phyloP scores from a whole-genome alignment of 2,888 invertebrate species.

The Theretra japonica region DNA sequence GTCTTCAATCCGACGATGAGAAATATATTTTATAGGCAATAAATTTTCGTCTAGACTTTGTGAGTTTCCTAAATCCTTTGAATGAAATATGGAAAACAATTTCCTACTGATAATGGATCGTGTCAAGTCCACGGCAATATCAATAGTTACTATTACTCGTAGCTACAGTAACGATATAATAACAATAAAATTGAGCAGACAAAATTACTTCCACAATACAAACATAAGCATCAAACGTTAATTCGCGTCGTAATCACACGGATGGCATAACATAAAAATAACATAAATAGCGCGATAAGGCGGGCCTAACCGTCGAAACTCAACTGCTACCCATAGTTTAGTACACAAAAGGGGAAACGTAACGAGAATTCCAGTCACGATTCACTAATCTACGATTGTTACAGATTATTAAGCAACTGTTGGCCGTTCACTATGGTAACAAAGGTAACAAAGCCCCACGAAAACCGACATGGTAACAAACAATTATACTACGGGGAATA shows the following conservation, averaged over 20 bases:
- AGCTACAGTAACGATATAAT: slow-evolving; percentile 69
- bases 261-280: slow-evolving; percentile 52
- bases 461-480: slow-evolving; percentile 52
- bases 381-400: slow-evolving; percentile 61
- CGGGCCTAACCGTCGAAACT: slow-evolving; percentile 45
- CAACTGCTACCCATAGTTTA: slow-evolving; percentile 39
- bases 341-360: slow-evolving; percentile 37
- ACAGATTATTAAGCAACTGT: slow-evolving; percentile 63
- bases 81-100: neutral
- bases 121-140: slow-evolving; percentile 8
- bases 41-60: slow-evolving; percentile 21
- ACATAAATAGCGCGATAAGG: slow-evolving; percentile 48
- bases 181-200: slow-evolving; percentile 58
- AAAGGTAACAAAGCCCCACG: slow-evolving; percentile 51
- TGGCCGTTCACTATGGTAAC: slow-evolving; percentile 52
- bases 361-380: slow-evolving; percentile 58
- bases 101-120: neutral
- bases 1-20: neutral
- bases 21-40: neutral
- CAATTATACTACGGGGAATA: slow-evolving; percentile 46
- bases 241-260: slow-evolving; percentile 49
- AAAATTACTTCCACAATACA: slow-evolving; percentile 40
- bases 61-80: neutral
- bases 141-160: slow-evolving; percentile 32
- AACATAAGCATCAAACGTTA: slow-evolving; percentile 29